Conservation (phyloP, 2,113 vertebrate genomes). For the Sorex fumeus region DNA sequence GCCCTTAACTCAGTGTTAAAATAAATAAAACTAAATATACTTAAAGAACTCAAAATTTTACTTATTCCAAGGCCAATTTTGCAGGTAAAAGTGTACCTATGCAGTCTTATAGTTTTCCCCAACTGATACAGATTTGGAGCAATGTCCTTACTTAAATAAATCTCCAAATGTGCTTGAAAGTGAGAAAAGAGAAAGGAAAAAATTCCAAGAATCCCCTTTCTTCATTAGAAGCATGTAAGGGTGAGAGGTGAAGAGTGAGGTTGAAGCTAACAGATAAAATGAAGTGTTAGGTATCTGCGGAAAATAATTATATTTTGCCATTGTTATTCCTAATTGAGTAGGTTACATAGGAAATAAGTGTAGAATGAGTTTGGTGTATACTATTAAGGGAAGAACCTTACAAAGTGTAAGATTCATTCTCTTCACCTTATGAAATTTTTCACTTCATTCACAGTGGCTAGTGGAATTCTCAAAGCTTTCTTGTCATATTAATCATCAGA, state of each 20-base stretch:
- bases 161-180: background rate
- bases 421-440: conserved; percentile 53
- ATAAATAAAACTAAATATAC: background rate
- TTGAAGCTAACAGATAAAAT: conserved; percentile 39
- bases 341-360: background rate
- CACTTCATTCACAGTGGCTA: conserved; percentile 52
- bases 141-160: conserved; percentile 2
- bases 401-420: conserved; percentile 56
- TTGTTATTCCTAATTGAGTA: conserved; percentile 52
- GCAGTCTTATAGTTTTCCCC: background rate
- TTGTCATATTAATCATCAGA: conserved; percentile 48
- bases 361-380: background rate
- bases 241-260: background rate
- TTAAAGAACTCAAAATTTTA: background rate
- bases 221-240: conserved; percentile 21
- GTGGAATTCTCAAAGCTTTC: conserved; percentile 65
- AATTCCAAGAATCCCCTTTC: background rate
- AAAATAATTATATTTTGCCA: conserved; percentile 21
- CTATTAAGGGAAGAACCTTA: conserved; percentile 59
- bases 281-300: background rate
- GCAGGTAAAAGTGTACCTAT: background rate
- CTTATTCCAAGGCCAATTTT: conserved; percentile 9
- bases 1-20: background rate
- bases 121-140: conserved; percentile 24
- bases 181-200: background rate